Conservation (phyloP, 2,888 invertebrate species). For the Calameuta pallipes region DNA sequence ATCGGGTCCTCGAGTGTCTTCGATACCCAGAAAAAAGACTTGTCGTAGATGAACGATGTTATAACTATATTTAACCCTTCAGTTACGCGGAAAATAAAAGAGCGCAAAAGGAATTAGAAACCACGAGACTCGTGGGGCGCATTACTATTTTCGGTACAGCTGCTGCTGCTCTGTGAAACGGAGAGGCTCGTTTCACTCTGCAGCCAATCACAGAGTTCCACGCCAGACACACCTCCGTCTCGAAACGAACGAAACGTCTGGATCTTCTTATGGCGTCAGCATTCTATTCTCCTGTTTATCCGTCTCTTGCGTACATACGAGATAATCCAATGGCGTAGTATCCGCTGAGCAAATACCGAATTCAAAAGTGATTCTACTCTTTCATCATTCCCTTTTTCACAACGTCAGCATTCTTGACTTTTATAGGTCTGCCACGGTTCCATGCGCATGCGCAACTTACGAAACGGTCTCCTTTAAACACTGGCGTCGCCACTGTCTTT, state of each 20-base stretch:
- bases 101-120: not conserved
- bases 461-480: not conserved
- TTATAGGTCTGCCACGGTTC: not conserved
- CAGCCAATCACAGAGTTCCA: not conserved
- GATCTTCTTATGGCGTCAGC: not conserved
- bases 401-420: not conserved
- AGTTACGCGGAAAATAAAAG: not conserved
- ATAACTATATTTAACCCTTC: not conserved
- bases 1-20: no score
- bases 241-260: not conserved
- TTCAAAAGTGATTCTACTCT: not conserved
- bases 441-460: not conserved
- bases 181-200: not conserved
- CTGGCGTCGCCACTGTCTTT: not conserved
- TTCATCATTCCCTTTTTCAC: not conserved
- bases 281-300: not conserved
- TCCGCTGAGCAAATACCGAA: not conserved
- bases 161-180: not conserved
- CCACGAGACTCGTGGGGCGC: not conserved
- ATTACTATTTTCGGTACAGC: not conserved
- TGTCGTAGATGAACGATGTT: not conserved
- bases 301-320: not conserved
- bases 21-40: not conserved
- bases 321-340: not conserved
- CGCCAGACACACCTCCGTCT: not conserved